Evolutionary conservation across 2,113 vertebrate species (phyloP).

Genomic region (Diglossa brunneiventris): DNA sequence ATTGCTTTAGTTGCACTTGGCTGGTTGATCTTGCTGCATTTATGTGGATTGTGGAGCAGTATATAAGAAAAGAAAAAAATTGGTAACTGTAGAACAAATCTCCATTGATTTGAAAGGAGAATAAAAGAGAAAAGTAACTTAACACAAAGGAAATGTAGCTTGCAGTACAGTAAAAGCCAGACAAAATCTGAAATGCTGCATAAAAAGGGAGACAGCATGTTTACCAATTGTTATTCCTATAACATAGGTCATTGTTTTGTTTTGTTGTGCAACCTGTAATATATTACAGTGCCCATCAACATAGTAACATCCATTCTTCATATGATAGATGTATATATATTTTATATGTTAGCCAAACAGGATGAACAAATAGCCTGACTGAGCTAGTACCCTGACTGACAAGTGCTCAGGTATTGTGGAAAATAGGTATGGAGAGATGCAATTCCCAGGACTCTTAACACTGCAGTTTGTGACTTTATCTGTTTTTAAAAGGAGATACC

Average conservation of each 20-base stretch:
- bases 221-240: background rate
- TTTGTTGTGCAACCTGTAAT: slow-evolving; percentile 16
- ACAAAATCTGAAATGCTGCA: slow-evolving; percentile 24
- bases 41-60: background rate
- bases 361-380: background rate
- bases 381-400: background rate
- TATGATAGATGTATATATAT: background rate
- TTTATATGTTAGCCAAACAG: background rate
- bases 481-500: background rate
- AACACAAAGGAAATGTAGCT: slow-evolving; percentile 52
- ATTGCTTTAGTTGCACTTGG: slow-evolving; percentile 25
- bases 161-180: slow-evolving; percentile 7
- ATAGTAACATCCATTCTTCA: background rate
- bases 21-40: slow-evolving; percentile 9
- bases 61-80: background rate
- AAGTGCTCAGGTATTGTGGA: background rate
- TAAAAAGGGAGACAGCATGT: background rate
- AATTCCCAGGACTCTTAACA: background rate
- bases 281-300: background rate
- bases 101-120: slow-evolving; percentile 5
- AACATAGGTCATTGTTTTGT: background rate
- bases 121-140: background rate
- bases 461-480: background rate
- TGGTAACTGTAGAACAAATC: background rate
- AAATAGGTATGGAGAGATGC: background rate